Base-by-base conservation (phyloP, 2,797 vertebrate genomes). In the Myripristis murdjan region DNA sequence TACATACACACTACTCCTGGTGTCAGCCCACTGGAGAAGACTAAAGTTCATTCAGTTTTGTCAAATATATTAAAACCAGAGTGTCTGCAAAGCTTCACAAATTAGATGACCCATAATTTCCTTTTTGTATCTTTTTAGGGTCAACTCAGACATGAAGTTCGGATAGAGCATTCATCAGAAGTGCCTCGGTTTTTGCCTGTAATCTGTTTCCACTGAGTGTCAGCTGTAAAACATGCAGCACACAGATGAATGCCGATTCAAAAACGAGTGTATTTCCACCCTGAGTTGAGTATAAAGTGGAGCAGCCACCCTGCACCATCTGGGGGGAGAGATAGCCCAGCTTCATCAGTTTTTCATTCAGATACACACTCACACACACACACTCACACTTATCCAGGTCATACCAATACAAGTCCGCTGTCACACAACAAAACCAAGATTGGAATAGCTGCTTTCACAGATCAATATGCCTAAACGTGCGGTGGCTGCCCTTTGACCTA, bases 1-100 rank as follows among this genome's bases (percentile, higher is more conserved):
- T 85, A 85, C 46, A 60, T 51, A 53, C 77, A 74, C 57, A 52
- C n/a, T 65, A 37, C 65, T 51, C 46, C 39, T 16, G 22, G 31
- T 62, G 68, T 64, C 37, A 70, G 60, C 28, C 64, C 61, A 16
- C 41, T 23, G 46, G 55, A 56, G 73, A 81, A 44, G 57, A 82
- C 58, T 64, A 79, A 75, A 28, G 26, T 2, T 10, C 41, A 64
- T 70, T 64, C 55, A 73, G 24, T 70, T 64, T 68, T 56, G 16
- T 53, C 55, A 59, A 44, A 52, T 37, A 58, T 8, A 20, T 64
- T 60, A 65, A 35, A 80, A 68, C 47, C 64, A 18, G 16, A 53
- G 35, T 24, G 31, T 60, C 16, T 47, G 61, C 57, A 46, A 53
- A 63, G 51, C 53, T 62, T 61, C 35, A 49, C 9, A 22, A 49